Conservation (phyloP, 2,888 invertebrate genomes). For the Euspilapteryx auroguttella region DNA sequence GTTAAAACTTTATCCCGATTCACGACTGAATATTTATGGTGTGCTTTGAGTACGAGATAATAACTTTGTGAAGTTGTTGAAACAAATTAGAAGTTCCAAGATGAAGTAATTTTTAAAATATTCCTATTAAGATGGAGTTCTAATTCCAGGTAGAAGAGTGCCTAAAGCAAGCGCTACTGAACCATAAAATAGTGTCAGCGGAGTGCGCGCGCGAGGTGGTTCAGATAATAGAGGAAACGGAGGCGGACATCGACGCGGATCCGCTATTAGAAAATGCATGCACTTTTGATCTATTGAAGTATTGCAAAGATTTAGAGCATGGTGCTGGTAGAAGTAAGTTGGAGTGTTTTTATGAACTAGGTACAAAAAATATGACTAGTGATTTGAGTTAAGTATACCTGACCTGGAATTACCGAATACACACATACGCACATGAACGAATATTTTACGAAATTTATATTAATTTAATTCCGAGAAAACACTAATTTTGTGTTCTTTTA, state of each 20-base stretch:
- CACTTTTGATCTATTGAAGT: slow-evolving; percentile 78
- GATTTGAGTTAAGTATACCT: too few relatives aligned
- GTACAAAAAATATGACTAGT: background rate
- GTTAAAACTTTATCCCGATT: too few relatives aligned
- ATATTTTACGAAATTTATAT: too few relatives aligned
- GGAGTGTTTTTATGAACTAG: background rate
- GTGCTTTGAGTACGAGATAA: too few relatives aligned
- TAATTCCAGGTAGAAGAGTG: slow-evolving; percentile 83
- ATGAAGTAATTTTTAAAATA: background rate
- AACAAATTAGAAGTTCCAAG: too few relatives aligned
- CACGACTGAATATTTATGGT: too few relatives aligned
- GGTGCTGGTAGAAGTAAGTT: slow-evolving; percentile 90
- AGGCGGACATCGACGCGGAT: slow-evolving; percentile 94
- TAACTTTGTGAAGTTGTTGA: too few relatives aligned
- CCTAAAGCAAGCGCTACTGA: slow-evolving; percentile 79
- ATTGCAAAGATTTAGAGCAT: slow-evolving; percentile 77
- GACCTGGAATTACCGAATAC: too few relatives aligned
- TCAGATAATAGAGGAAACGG: slow-evolving; percentile 83
- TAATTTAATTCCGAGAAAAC: too few relatives aligned
- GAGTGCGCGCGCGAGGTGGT: slow-evolving; percentile 86
- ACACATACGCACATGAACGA: too few relatives aligned
- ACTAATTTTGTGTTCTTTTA: slow-evolving; percentile 6
- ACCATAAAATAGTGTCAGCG: slow-evolving; percentile 70
- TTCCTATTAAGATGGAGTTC: background rate
- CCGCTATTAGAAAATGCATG: slow-evolving; percentile 89